phyloP scores from a whole-genome alignment of 2,797 vertebrate species.

The Carcharodon carcharias region DNA sequence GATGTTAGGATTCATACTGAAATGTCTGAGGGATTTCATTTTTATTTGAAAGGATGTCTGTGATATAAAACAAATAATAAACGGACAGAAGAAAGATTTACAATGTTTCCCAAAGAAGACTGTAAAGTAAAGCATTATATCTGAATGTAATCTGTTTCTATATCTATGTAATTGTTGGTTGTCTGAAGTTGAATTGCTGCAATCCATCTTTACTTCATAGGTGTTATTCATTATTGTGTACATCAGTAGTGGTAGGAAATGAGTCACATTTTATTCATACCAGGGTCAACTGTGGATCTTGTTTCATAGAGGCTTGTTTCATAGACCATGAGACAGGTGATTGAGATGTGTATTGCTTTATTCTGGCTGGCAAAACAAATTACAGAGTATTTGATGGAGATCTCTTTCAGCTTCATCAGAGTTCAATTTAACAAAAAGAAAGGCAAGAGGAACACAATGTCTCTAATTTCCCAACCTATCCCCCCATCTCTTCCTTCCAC shows the following conservation, averaged over 20 bases:
- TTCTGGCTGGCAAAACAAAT: neutral
- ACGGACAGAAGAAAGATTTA: neutral
- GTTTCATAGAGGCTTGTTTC: neutral
- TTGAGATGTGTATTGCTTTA: neutral
- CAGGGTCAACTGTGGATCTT: neutral
- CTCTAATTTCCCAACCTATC: neutral
- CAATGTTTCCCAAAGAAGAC: neutral
- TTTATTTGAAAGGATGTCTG: neutral
- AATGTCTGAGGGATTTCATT: neutral
- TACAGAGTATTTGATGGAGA: neutral
- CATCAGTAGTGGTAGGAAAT: neutral
- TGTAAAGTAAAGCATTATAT: neutral
- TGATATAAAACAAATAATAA: slow-evolving; percentile 2
- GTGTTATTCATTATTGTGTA: slow-evolving; percentile 11
- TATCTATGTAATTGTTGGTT: slow-evolving; percentile 31
- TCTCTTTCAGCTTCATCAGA: neutral
- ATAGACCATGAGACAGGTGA: neutral
- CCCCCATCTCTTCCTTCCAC: neutral
- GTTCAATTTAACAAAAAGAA: neutral
- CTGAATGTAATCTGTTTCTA: slow-evolving; percentile 13
- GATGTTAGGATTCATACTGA: neutral
- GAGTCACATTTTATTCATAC: neutral
- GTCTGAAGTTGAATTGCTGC: slow-evolving; percentile 16
- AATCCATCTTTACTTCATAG: neutral
- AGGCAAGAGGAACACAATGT: neutral